Evolutionary conservation across 2,797 vertebrate species (phyloP), one percentile per base, ranked within the genome.

Genomic region (Cryptoprocta ferox): DNA sequence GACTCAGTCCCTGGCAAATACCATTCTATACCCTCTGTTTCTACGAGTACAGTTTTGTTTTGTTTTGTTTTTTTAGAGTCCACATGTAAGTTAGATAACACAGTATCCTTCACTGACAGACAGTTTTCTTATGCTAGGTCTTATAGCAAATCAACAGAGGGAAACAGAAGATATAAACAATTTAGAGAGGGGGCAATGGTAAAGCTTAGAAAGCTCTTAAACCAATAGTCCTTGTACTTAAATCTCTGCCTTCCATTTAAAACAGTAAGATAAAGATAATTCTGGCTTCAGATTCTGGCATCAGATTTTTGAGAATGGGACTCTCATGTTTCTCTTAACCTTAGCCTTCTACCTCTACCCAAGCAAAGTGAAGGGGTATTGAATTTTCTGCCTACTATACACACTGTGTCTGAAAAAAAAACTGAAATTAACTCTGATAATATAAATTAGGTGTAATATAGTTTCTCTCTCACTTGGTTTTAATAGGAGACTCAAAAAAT

Each of bases 331-430:
- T 83, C 13, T 4, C 7, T 18, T 30, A 50, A 5, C 0, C 37
- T 80, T 50, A 53, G 30, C 4, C 12, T 89, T n/a, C 48, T 86
- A 32, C 6, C 66, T 35, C 2, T 15, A 39, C 15, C 11, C 24
- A 59, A 82, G 12, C 56, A 48, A 80, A 75, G 13, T 6, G 30
- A 87, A 39, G 6, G 2, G 2, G 4, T 65, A 5, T 75, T 81
- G 7, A 59, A 59, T 61, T 3, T 12, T 56, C 14, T 59, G 26
- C 2, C 0, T 11, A 7, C 0, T 35, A 0, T 14, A 65, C 73
- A 3, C 19, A n/a, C 12, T 56, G 28, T 14, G 28, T 71, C 63
- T 93, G 79, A 45, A 95, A 93, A 71, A 15, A 35, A 95, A 81
- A 48, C 4, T 59, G 56, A 78, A 86, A 80, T 63, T 24, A 59